Conservation (phyloP, 2,888 invertebrate genomes). For the Ectemnius lituratus region DNA sequence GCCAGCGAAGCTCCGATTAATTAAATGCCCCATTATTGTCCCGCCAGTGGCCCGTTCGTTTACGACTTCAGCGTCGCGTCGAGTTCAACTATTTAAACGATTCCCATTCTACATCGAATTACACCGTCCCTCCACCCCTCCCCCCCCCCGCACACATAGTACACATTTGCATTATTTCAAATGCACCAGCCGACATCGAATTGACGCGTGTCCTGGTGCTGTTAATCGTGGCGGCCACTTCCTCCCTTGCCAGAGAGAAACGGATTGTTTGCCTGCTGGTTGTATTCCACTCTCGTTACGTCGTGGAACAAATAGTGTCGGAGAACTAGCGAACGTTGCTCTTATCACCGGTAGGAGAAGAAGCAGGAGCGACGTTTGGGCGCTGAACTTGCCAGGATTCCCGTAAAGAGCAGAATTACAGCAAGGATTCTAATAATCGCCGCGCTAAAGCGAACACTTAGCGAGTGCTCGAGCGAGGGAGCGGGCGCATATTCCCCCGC, state of each 20-base stretch:
- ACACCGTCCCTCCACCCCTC: constrained; percentile 21
- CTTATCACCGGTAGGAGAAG: too few relatives aligned
- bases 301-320: too few relatives aligned
- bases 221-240: neutral
- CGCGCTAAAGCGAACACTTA: neutral
- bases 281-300: too few relatives aligned
- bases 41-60: constrained; percentile 26
- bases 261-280: too few relatives aligned
- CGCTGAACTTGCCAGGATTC: too few relatives aligned
- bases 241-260: too few relatives aligned
- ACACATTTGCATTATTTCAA: constrained; percentile 31
- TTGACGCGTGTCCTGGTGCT: neutral
- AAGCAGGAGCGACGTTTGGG: too few relatives aligned
- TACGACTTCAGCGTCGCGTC: constrained; percentile 1
- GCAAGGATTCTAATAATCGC: neutral
- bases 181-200: constrained; percentile 1
- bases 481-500: neutral
- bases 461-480: neutral
- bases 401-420: neutral
- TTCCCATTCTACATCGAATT: constrained; percentile 23
- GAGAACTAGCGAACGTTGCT: too few relatives aligned
- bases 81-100: constrained; percentile 37
- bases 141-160: neutral
- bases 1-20: constrained; percentile 30
- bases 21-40: constrained; percentile 47